phyloP scores from a whole-genome alignment of 1,140 invertebrate genomes.

The Lasioglossum albipes region DNA sequence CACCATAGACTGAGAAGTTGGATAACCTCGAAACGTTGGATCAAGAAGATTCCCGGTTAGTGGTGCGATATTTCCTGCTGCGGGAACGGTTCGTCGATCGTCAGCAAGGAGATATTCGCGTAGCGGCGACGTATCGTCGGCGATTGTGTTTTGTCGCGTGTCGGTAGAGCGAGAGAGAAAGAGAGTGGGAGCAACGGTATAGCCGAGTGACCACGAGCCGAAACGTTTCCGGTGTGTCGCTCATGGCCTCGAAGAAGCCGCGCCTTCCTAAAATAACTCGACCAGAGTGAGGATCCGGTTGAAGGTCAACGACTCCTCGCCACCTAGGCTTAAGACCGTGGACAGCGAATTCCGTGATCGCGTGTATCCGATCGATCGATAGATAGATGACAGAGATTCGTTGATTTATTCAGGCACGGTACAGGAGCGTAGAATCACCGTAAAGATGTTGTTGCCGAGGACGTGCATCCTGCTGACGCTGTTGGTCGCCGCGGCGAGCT shows the following conservation, averaged over 20 bases:
- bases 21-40: too few species aligned
- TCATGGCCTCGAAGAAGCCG: slow-evolving; percentile 29
- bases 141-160: slow-evolving; percentile 8
- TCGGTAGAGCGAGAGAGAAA: neutral
- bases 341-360: neutral
- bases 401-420: neutral
- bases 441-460: slow-evolving; percentile 70
- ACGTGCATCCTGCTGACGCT: slow-evolving; percentile 58
- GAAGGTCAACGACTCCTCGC: slow-evolving; percentile 67
- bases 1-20: too few species aligned
- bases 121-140: neutral
- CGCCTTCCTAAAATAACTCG: slow-evolving; percentile 63
- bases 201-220: slow-evolving; percentile 71
- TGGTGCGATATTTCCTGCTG: too few species aligned
- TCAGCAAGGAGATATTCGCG: too few species aligned
- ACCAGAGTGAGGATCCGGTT: slow-evolving; percentile 61
- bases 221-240: slow-evolving; percentile 74
- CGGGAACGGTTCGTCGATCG: too few species aligned
- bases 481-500: slow-evolving; percentile 53
- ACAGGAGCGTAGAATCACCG: slow-evolving; percentile 4
- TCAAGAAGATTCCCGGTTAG: too few species aligned
- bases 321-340: too few species aligned
- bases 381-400: neutral
- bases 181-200: slow-evolving; percentile 72
- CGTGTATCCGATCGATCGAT: too few species aligned